Evolutionary conservation across 1,140 invertebrate species (phyloP).

Genomic region (Megalonaias nervosa): DNA sequence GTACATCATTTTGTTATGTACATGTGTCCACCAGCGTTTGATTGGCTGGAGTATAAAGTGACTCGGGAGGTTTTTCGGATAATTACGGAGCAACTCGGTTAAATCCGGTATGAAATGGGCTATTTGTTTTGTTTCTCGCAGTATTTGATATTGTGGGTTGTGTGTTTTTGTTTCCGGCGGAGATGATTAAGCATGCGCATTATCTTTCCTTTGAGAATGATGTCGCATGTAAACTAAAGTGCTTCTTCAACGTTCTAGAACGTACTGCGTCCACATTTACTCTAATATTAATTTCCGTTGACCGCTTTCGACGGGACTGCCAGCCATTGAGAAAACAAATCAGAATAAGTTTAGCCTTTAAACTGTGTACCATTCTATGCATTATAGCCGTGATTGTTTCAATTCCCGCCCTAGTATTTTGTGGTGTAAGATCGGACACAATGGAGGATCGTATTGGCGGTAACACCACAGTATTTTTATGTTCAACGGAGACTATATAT

Average conservation of each 20-base stretch:
- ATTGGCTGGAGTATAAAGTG: no score
- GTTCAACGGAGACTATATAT: conserved; percentile 22
- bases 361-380: conserved; percentile 8
- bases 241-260: conserved; percentile 28
- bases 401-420: conserved; percentile 23
- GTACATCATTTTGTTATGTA: no score
- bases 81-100: no score
- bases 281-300: conserved; percentile 22
- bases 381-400: conserved; percentile 11
- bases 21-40: no score
- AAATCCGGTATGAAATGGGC: no score
- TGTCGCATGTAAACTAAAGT: conserved; percentile 21
- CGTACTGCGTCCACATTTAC: conserved; percentile 5
- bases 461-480: conserved; percentile 11
- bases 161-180: conserved; percentile 19
- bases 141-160: conserved; percentile 24
- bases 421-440: conserved; percentile 6
- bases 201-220: conserved; percentile 23
- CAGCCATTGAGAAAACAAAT: conserved; percentile 33
- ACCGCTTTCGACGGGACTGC: conserved; percentile 20
- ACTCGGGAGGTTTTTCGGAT: no score
- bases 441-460: conserved; percentile 11
- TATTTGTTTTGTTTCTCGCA: conserved; percentile 25
- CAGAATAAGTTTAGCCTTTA: conserved; percentile 4
- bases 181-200: conserved; percentile 24